These are phyloP conservation scores for Sebastiscus tertius DNA, from an alignment of 2,797 vertebrate species.

Conservation along the genomic window DNA sequence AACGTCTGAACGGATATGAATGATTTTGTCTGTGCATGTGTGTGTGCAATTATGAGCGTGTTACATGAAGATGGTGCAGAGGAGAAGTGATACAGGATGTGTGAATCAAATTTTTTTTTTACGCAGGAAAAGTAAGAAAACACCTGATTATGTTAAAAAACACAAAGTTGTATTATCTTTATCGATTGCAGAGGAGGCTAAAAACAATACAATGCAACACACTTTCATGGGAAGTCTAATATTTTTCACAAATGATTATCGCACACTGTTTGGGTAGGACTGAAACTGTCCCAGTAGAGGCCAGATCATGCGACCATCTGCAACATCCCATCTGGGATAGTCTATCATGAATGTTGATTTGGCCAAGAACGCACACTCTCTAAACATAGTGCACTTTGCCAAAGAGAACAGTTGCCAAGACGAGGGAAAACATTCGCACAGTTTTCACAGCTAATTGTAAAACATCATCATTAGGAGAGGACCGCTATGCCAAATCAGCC, in stretches of 20 bases:
- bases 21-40: constrained; percentile 42
- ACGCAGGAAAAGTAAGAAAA: not conserved
- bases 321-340: constrained; percentile 79
- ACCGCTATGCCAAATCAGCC: constrained; percentile 50
- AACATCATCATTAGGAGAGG: constrained; percentile 75
- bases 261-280: constrained; percentile 48
- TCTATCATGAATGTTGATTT: constrained; percentile 78
- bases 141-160: constrained; percentile 10
- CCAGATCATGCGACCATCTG: constrained; percentile 78
- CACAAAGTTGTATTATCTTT: not conserved
- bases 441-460: constrained; percentile 75
- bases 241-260: constrained; percentile 51
- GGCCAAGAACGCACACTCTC: constrained; percentile 68
- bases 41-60: constrained; percentile 25
- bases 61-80: constrained; percentile 6
- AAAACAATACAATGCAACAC: not conserved
- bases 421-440: constrained; percentile 63
- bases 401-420: constrained; percentile 69
- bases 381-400: constrained; percentile 70
- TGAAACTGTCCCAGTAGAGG: constrained; percentile 72
- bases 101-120: not conserved
- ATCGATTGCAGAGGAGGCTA: not conserved
- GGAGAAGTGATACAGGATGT: not conserved
- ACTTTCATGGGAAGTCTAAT: constrained; percentile 7
- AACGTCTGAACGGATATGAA: constrained; percentile 72